Evolutionary conservation across 2,888 invertebrate species (phyloP), one percentile per base, ranked within the genome.

Genomic region (Eupithecia centaureata): DNA sequence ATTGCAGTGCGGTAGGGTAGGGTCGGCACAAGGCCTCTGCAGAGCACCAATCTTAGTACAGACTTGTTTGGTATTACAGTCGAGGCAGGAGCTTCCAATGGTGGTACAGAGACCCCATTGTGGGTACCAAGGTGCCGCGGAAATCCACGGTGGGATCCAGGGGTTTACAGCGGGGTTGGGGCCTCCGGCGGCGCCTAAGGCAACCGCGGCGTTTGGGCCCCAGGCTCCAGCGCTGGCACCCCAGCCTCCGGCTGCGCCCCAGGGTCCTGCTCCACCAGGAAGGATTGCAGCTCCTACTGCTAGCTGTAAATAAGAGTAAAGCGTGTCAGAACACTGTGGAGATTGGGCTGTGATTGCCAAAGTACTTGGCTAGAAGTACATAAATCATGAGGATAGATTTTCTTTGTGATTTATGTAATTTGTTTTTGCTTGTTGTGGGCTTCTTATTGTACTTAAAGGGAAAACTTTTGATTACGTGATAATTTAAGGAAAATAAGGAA

Each of bases 11-110:
- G 93, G 93, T 22, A 87, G 73, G 1, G 87, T 82, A 0, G 92
- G 92, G 76, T 92, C 93, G 2, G 80, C 75, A 76, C 93, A 93
- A 10, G 87, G 74, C 13, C 81, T 83, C 63, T 86, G 81, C 0
- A 92, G 72, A 3, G 87, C 89, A 4, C 93, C 92, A 27, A 91
- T 70, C 73, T 90, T 90, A 0, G 91, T 92, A 81, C 93, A 92
- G 13, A 90, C 83, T 1, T 84, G 56, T 70, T 82, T 91, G 0
- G 91, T 92, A 18, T 73, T 85, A 71, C 92, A 92, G 74, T 92
- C 89, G 0, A 81, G 2, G 74, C 92, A 92, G 10, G 83, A 65
- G 18, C 83, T 76, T 5, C 92, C 92, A 33, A 90, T 73, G 2
- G 81, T 75, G 10, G 88, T 82, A 76, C 93, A 92, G 0, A 88